A percentile compares a stretch with the other conserved stretches of the same genome.
Conservation (phyloP, 2,797 vertebrate genomes). For the Micromesistius poutassou region DNA sequence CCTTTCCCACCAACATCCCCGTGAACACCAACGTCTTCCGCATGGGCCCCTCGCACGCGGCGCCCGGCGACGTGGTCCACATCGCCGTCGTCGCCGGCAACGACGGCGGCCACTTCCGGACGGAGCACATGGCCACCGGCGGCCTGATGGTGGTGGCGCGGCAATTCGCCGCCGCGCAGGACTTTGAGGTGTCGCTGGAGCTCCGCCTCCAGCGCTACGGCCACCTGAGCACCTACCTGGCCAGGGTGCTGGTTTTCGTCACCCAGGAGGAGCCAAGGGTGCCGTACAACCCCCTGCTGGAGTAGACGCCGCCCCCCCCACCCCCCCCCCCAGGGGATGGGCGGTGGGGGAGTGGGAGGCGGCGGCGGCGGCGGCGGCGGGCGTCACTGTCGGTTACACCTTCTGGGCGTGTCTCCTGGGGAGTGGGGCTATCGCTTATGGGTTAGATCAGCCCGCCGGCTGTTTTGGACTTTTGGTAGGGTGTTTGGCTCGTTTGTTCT, state of each 20-base stretch:
- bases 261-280: conserved; percentile 77
- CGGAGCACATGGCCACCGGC: conserved; percentile 76
- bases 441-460: too few species aligned
- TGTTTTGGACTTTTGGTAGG: too few species aligned
- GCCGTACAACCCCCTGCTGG: conserved; percentile 47
- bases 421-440: not conserved
- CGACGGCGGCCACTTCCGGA: conserved; percentile 85
- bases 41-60: conserved; percentile 89
- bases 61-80: conserved; percentile 86
- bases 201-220: conserved; percentile 84
- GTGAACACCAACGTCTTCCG: conserved; percentile 93
- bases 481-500: too few species aligned
- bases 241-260: conserved; percentile 90
- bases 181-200: conserved; percentile 88
- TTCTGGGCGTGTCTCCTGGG: not conserved
- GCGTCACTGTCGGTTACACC: conserved; percentile 20
- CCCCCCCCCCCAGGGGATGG: not conserved
- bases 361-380: not conserved
- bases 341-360: too few species aligned
- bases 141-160: conserved; percentile 86
- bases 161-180: conserved; percentile 79
- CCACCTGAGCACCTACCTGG: conserved; percentile 82
- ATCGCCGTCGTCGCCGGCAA: conserved; percentile 88
- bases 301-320: conserved; percentile 37
- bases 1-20: conserved; percentile 95